phyloP scores from a whole-genome alignment of 2,888 invertebrate genomes.

The Beris chalybata region DNA sequence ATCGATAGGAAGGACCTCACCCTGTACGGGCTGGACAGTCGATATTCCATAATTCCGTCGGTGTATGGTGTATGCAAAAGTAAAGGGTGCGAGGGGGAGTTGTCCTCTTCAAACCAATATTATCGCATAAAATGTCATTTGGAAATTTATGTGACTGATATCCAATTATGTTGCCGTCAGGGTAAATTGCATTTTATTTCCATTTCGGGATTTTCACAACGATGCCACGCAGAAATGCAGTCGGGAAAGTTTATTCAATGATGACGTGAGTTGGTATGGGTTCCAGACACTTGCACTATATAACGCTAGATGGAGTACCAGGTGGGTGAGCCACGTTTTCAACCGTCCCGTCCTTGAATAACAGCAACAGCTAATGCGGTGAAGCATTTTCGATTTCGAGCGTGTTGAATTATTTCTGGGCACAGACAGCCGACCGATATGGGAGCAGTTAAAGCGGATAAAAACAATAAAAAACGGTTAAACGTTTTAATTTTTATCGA shows the following conservation, averaged over 20 bases:
- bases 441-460: slow-evolving; percentile 16
- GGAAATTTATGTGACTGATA: slow-evolving; percentile 45
- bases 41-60: no score
- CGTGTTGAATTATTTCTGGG: no score
- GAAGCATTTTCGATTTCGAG: no score
- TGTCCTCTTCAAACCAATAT: slow-evolving; percentile 37
- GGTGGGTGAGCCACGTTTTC: no score
- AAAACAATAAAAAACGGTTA: slow-evolving; percentile 19
- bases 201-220: slow-evolving; percentile 38
- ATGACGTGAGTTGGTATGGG: no score
- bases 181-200: slow-evolving; percentile 44
- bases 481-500: slow-evolving; percentile 25
- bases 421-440: background rate
- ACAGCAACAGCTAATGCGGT: no score
- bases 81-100: background rate
- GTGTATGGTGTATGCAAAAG: no score
- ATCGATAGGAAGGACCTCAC: no score
- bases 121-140: slow-evolving; percentile 43
- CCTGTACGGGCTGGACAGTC: no score
- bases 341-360: no score
- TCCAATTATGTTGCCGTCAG: slow-evolving; percentile 44
- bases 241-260: background rate
- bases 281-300: no score
- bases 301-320: no score
- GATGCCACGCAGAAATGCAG: slow-evolving; percentile 8